These are phyloP conservation scores for Coluber constrictor DNA, from an alignment of 2,797 vertebrate genomes.

Conservation along the genomic window DNA sequence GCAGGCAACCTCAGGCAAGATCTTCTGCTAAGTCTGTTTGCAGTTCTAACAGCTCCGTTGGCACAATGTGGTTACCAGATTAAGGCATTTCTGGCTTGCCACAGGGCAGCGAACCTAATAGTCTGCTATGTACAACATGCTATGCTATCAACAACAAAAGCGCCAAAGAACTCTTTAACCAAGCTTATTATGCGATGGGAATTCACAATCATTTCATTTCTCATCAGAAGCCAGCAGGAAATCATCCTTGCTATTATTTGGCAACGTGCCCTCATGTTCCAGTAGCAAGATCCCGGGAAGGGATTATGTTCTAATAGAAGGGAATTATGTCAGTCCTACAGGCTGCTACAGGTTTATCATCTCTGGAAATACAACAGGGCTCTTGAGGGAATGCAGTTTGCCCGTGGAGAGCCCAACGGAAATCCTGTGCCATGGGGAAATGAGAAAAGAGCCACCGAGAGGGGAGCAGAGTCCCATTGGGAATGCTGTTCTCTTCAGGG, in stretches of 20 bases:
- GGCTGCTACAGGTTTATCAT: background rate
- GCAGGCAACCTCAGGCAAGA: background rate
- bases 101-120: background rate
- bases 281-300: background rate
- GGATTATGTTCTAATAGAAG: background rate
- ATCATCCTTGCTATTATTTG: background rate
- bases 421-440: background rate
- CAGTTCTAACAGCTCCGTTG: background rate
- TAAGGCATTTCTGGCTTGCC: background rate
- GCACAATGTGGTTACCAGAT: background rate
- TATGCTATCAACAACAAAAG: background rate
- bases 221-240: background rate
- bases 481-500: background rate
- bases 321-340: background rate
- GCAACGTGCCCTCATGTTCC: background rate
- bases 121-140: background rate
- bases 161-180: background rate
- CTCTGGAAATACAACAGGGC: background rate
- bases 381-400: background rate
- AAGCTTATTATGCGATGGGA: background rate
- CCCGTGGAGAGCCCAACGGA: background rate
- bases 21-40: background rate
- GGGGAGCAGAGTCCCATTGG: background rate
- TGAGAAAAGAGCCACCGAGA: background rate
- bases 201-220: background rate